Evolutionary conservation across 2,113 vertebrate species (phyloP).

Genomic region (Haemorhous mexicanus): DNA sequence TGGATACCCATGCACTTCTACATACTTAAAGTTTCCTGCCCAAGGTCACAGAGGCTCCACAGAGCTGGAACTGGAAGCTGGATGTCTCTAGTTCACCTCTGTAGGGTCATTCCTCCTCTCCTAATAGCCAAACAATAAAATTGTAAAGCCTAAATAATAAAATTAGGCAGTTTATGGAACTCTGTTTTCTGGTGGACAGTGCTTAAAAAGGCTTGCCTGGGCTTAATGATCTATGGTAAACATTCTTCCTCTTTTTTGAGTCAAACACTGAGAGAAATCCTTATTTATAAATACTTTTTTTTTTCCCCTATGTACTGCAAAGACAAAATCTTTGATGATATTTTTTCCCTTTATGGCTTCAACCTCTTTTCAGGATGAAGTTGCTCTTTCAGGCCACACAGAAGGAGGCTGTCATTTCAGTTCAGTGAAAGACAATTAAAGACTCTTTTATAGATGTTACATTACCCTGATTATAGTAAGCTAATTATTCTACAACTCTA

Average conservation of each 20-base stretch:
- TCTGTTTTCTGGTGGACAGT: not conserved
- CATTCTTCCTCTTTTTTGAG: not conserved
- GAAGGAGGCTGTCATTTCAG: constrained; percentile 36
- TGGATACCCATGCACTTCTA: not conserved
- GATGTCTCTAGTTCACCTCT: not conserved
- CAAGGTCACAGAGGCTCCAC: not conserved
- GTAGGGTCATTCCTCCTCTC: not conserved
- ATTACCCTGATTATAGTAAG: constrained; percentile 41
- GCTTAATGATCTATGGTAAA: not conserved
- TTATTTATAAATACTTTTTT: not conserved
- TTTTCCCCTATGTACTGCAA: not conserved
- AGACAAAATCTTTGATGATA: not conserved
- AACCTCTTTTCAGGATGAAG: constrained; percentile 20
- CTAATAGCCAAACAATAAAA: not conserved
- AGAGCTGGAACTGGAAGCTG: not conserved
- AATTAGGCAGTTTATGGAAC: not conserved
- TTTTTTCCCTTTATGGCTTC: not conserved
- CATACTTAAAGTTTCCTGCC: not conserved
- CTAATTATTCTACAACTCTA: constrained; percentile 47
- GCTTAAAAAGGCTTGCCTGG: not conserved
- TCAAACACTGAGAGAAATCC: not conserved
- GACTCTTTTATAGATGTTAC: constrained; percentile 34
- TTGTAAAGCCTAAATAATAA: not conserved
- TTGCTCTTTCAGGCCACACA: constrained; percentile 17
- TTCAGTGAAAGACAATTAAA: constrained; percentile 36